A percentile compares a stretch with the other conserved stretches of the same genome.
phyloP scores from a whole-genome alignment of 2,113 vertebrate genomes.

The Dolichallabes microphthalmus region DNA sequence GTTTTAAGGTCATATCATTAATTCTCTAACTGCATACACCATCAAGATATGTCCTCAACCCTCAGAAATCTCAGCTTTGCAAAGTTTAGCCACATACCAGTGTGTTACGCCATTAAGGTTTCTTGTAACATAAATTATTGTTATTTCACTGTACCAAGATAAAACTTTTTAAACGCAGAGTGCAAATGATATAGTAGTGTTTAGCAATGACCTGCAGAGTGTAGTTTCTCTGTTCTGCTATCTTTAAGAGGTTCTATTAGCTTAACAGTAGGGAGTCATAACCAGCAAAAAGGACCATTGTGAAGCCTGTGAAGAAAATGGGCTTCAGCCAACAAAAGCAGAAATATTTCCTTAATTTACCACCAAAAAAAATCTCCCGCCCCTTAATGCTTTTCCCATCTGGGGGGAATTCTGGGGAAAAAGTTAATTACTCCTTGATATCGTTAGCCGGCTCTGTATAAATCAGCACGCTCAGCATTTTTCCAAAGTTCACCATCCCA shows the following conservation, averaged over 20 bases:
- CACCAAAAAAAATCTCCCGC: slow-evolving; percentile 42
- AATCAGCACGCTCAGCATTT: slow-evolving; percentile 47
- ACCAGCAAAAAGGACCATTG: slow-evolving; percentile 47
- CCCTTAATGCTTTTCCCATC: slow-evolving; percentile 55
- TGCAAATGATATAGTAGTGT: not conserved
- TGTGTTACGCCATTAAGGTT: not conserved
- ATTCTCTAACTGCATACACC: not conserved
- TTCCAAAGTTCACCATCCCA: slow-evolving; percentile 42
- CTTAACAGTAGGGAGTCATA: slow-evolving; percentile 38
- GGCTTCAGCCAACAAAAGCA: slow-evolving; percentile 52
- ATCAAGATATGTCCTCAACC: not conserved
- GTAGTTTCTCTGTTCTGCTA: slow-evolving; percentile 22
- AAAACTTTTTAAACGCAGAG: slow-evolving; percentile 22
- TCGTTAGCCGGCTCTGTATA: slow-evolving; percentile 49
- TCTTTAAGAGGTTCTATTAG: slow-evolving; percentile 44
- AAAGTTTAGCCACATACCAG: not conserved
- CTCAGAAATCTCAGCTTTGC: slow-evolving; percentile 1
- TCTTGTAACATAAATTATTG: slow-evolving; percentile 2
- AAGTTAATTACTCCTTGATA: slow-evolving; percentile 53
- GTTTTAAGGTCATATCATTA: not conserved
- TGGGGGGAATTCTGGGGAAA: slow-evolving; percentile 42
- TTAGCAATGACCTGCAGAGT: not conserved
- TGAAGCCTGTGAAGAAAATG: slow-evolving; percentile 45
- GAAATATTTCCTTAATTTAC: slow-evolving; percentile 59
- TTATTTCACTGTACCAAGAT: not conserved